Base-by-base conservation (phyloP, 2,797 vertebrate genomes). In the Sebastes kiyomatsui region DNA sequence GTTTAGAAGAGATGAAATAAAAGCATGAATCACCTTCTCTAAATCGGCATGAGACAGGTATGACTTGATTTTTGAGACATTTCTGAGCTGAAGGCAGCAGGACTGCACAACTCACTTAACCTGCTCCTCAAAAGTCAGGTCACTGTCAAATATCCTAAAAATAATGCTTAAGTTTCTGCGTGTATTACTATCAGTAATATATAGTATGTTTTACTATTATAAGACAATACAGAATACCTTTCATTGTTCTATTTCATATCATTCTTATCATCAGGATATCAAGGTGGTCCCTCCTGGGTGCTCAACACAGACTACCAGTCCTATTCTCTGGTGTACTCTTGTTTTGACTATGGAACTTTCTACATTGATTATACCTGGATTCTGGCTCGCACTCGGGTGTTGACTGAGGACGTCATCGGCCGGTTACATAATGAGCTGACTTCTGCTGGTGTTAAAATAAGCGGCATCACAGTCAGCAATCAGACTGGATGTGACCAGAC, bases 271-370 rank as follows among this genome's bases (percentile, higher is more conserved):
- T 3, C 86, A 97, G 96, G 96, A 93, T 77, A 88, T 86, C 92
- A 94, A 1, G 89, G 91, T 1, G 56, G 85, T 20, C 95, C 96
- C 0, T 97, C 96, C 89, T 95, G 93, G 96, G 92, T 97, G 0
- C 80, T 97, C 75, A 94, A 95, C 85, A 97, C 96, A 0, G 96
- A 97, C 92, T 97, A 97, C 1, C 88, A 92, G 59, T 94, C 93
- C n/a, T 96, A 96, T 1, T 84, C 96, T 0, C 87, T 97, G 13
- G 96, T 97, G 10, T 97, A 97, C 91, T 96, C 96, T 78, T 97
- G 97, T 68, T 90, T 82, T 0, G 87, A 91, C 13, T 88, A 95
- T 9, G 89, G 93, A 82, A 61, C 96, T 27, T 95, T 96, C 77
- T 94, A 96, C 6, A 0, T 96, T 2, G 95, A 97, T 65, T 93